phyloP scores from a whole-genome alignment of 2,888 invertebrate genomes.

The Teleiodes luculella region DNA sequence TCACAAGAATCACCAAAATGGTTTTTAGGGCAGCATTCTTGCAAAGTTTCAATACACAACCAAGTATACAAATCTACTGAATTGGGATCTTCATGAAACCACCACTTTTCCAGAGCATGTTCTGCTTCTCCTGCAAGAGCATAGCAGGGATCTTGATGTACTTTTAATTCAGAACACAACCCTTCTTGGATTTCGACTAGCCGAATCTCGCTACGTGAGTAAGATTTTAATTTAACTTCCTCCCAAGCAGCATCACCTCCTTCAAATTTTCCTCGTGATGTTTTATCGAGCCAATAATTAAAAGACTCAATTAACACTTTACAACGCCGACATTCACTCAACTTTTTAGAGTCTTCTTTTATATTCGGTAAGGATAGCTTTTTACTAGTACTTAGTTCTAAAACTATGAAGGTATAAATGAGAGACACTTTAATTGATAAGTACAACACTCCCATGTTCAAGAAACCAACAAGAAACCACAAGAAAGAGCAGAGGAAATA shows the following conservation, averaged over 20 bases:
- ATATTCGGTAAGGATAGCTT: constrained; percentile 29
- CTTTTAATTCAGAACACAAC: constrained; percentile 84
- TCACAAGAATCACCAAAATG: constrained; percentile 89
- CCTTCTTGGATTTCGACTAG: constrained; percentile 94
- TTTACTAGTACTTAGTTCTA: constrained; percentile 32
- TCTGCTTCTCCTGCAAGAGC: constrained; percentile 89
- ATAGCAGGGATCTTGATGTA: constrained; percentile 89
- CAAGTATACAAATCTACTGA: constrained; percentile 68
- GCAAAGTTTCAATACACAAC: constrained; percentile 87
- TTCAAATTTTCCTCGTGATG: constrained; percentile 91
- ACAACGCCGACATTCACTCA: constrained; percentile 83
- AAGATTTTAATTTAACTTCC: constrained; percentile 89
- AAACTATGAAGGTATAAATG: constrained; percentile 31
- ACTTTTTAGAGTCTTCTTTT: constrained; percentile 24
- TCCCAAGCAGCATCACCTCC: constrained; percentile 97
- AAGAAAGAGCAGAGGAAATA: too few species aligned
- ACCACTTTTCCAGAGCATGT: constrained; percentile 91
- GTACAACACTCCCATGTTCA: neutral
- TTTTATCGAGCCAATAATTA: constrained; percentile 87
- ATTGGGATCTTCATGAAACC: constrained; percentile 82
- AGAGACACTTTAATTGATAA: constrained; percentile 23
- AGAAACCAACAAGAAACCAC: too few species aligned
- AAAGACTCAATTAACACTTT: constrained; percentile 86
- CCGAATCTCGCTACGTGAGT: constrained; percentile 92
- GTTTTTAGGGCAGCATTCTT: constrained; percentile 90